Evolutionary conservation across 2,113 vertebrate genomes (phyloP).

Genomic region (Microcebus lehilahytsara): DNA sequence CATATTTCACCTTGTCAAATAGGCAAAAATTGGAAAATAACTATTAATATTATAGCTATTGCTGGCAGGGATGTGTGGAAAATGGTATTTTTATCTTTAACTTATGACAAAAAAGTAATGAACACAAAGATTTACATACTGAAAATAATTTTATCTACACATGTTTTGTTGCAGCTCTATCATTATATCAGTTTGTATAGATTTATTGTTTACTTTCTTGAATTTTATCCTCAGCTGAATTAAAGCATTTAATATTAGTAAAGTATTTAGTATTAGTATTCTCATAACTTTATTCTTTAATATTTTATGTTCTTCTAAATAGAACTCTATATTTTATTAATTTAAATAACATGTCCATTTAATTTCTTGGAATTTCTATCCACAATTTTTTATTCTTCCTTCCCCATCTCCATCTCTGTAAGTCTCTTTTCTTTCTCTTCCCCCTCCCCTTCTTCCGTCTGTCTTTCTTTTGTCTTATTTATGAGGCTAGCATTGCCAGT

Average conservation of each 20-base stretch:
- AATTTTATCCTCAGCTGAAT: neutral
- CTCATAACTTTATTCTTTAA: neutral
- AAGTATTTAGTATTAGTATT: no score
- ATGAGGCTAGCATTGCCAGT: no score
- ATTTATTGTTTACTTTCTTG: neutral
- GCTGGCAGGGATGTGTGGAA: neutral
- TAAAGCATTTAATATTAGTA: neutral
- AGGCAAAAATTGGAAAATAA: neutral
- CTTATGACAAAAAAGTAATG: neutral
- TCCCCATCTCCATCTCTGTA: neutral
- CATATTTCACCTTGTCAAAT: neutral
- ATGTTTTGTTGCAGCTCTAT: neutral
- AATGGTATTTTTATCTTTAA: neutral
- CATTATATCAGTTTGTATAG: neutral
- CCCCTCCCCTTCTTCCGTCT: neutral
- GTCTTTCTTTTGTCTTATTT: neutral
- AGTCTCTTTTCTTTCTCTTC: neutral
- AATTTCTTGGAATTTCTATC: neutral
- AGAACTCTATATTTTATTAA: neutral
- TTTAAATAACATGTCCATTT: neutral
- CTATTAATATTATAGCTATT: neutral
- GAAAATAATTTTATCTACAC: neutral
- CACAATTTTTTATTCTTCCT: neutral
- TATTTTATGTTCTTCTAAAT: neutral
- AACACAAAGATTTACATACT: neutral